Evolutionary conservation across 2,797 vertebrate genomes (phyloP), one percentile per base, ranked within the genome.

Genomic region (Tangara arthus): DNA sequence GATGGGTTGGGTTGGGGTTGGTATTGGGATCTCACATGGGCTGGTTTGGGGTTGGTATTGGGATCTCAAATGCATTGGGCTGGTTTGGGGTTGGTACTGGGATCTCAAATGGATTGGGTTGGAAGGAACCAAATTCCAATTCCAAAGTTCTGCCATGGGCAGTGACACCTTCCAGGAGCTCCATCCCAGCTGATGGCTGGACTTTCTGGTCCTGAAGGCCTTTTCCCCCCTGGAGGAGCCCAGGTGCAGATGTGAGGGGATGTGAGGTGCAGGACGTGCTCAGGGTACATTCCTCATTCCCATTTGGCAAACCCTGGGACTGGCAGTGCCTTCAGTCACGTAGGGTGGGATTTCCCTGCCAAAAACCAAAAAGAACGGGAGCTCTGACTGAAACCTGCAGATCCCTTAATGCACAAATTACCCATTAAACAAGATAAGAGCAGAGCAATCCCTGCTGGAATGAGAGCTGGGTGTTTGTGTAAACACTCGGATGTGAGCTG

Each of bases 251-350:
- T 3, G 34, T 2, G 76, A 72, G 96, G 50, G 15, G 89, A 93
- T 49, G 89, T 17, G 73, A 77, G 88, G 93, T 12, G 89, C 92
- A 61, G 59, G 56, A 37, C 52, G 95, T 57, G 90, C 94, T 72
- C 7, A 2, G 41, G 73, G 61, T 80, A 27, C 65, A 35, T 95
- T 96, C 83, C 80, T 63, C 73, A 55, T 19, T 15, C 73, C 83
- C 73, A 23, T 12, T 35, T 86, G 83, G 73, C 61, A 83, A 39
- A 87, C 56, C n/a, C 4, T 1, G 35, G 89, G 90, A 9, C 95
- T 87, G 96, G 89, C 97, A 95, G 93, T 69, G 87, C 41, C 84
- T 87, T 59, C 71, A 98, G 97, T 98, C 98, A 98, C 95, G 95
- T 97, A 97, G 39, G 1, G 56, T 21, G 69, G 44, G 66, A 50